Base-by-base conservation (phyloP, 2,888 invertebrate genomes). In the Thereva nobilitata region DNA sequence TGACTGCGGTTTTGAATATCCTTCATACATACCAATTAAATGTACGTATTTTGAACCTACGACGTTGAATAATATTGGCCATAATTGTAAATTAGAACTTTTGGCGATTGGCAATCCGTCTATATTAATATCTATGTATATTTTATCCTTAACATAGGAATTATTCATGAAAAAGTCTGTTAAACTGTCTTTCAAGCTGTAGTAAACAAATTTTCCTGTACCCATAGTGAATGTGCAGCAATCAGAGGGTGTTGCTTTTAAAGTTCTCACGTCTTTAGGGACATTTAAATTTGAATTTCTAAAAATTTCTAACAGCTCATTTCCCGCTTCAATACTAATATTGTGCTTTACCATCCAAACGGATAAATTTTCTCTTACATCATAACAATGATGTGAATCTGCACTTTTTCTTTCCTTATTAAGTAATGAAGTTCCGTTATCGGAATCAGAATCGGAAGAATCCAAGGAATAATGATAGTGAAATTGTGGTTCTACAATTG, bases 61-160 rank as follows among this genome's bases (percentile, higher is more conserved):
- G 5, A 57, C 47, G 37, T 3, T n/a, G 23, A 23, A 23, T 44
- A 57, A 38, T 38, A 57, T 57, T 44, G 57, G 57, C 57, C 47
- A 57, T 10, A 45, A 6, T 6, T 34, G 41, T 6, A 35, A 35
- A 23, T 56, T 12, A 3, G 56, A 56, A 8, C 42, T 42, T 56
- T 56, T 56, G 35, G 56, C 10, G n/a, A 54, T 35, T 41, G 41
- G 54, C 8, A 54, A 35, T 9, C 56, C 56, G 45, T 56, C 42
- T 5, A 56, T 56, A 34, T 44, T 56, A 23, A 56, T 8, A 44
- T 56, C 42, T 5, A 56, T 44, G 35, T 44, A 10, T 44, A 35
- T 56, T 56, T 56, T 34, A 56, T 47, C 7, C 23, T 10, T 10
- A 2, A 6, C 12, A 2, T 4, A 47, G 10, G 23, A 23, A 23